A percentile compares a stretch with the other conserved stretches of the same genome.
phyloP scores from a whole-genome alignment of 2,888 invertebrate genomes.

The Agelastica alni region DNA sequence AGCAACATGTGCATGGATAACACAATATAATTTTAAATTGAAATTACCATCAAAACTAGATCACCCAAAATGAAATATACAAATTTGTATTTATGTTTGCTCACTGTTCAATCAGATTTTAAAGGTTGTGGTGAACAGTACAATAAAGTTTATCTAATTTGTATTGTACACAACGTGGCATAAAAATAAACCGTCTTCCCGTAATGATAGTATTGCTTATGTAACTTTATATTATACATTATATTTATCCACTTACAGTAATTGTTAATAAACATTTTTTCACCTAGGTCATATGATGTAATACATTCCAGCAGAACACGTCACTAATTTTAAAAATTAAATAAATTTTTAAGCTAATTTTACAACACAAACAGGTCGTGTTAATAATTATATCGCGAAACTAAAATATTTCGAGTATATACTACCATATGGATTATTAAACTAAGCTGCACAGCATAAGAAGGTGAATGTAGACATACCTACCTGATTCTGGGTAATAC shows the following conservation, averaged over 20 bases:
- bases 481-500: conserved; percentile 20
- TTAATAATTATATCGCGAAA: conserved; percentile 7
- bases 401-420: conserved; percentile 26
- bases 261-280: conserved; percentile 31
- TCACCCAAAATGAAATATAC: too few relatives aligned
- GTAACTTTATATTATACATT: conserved; percentile 27
- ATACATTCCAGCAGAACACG: conserved; percentile 30
- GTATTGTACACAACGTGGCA: conserved; percentile 40
- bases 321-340: conserved; percentile 17
- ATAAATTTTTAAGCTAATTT: neutral
- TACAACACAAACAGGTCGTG: neutral
- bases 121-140: too few relatives aligned
- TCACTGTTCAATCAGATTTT: too few relatives aligned
- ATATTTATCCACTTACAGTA: conserved; percentile 27
- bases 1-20: conserved; percentile 27
- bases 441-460: conserved; percentile 42
- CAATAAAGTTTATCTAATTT: conserved; percentile 34
- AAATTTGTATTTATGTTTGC: too few relatives aligned
- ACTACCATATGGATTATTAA: conserved; percentile 46
- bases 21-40: neutral
- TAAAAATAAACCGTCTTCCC: conserved; percentile 20
- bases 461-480: conserved; percentile 49
- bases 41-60: neutral
- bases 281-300: conserved; percentile 32
- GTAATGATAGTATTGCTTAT: conserved; percentile 24